phyloP scores from a whole-genome alignment of 2,113 vertebrate genomes.

The Uria aalge region DNA sequence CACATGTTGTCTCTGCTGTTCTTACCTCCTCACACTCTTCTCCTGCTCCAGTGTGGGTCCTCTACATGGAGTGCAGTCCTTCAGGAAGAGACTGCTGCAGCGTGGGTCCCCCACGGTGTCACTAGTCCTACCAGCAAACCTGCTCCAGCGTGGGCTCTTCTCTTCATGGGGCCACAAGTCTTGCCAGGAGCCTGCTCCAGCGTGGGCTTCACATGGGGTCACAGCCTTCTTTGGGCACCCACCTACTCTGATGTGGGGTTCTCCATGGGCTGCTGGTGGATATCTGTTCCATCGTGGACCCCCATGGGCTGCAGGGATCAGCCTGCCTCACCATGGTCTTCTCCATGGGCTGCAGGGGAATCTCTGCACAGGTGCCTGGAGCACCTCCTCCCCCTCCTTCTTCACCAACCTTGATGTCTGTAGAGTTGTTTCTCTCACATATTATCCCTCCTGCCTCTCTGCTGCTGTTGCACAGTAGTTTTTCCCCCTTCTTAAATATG shows the following conservation, averaged over 20 bases:
- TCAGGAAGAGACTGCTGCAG: not conserved
- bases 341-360: fast-evolving
- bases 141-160: not conserved
- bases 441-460: not conserved
- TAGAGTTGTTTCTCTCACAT: not conserved
- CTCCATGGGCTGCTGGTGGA: not conserved
- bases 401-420: not conserved
- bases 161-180: not conserved
- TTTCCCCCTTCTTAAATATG: not conserved
- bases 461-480: not conserved
- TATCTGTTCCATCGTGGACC: fast-evolving
- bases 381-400: fast-evolving
- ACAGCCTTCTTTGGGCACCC: not conserved
- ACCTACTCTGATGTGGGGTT: fast-evolving
- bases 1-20: not conserved
- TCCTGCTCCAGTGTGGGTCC: not conserved
- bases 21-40: not conserved
- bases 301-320: not conserved
- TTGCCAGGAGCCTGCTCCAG: not conserved
- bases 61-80: not conserved
- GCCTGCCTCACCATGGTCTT: not conserved
- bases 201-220: fast-evolving
- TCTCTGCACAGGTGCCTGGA: fast-evolving
- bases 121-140: not conserved
- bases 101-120: fast-evolving